These are phyloP conservation scores for Clanis bilineata DNA, from an alignment of 2,888 invertebrate species.

Conservation along the genomic window DNA sequence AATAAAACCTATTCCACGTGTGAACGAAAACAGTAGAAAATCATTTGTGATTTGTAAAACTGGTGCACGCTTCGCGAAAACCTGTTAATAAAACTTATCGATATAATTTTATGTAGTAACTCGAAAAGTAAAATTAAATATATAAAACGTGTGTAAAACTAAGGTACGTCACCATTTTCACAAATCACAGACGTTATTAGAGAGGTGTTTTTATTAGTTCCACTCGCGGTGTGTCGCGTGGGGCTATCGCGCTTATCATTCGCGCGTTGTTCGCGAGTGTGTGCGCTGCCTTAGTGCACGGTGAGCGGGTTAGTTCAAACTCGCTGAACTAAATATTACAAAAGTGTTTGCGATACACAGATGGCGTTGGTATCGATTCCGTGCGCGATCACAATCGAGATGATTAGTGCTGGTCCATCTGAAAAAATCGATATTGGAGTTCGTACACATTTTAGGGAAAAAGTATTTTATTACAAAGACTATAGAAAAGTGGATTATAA, in stretches of 20 bases:
- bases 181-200: neutral
- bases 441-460: too few species aligned
- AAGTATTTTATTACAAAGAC: too few species aligned
- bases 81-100: neutral
- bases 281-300: constrained; percentile 19
- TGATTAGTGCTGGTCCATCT: constrained; percentile 79
- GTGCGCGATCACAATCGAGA: constrained; percentile 38
- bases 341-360: constrained; percentile 45
- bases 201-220: neutral
- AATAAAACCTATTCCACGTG: neutral
- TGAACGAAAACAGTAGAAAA: constrained; percentile 25
- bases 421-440: constrained; percentile 32
- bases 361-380: constrained; percentile 45
- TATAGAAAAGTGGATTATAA: too few species aligned
- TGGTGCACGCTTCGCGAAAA: neutral
- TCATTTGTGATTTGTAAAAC: neutral
- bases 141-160: neutral
- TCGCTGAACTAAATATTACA: constrained; percentile 39
- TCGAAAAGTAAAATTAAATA: neutral
- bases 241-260: neutral
- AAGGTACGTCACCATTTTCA: neutral
- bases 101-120: too few species aligned
- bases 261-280: neutral
- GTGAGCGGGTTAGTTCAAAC: constrained; percentile 34
- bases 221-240: constrained; percentile 22